A percentile compares a stretch with the other conserved stretches of the same genome.
phyloP scores from a whole-genome alignment of 2,113 vertebrate species.

The Atrichornis clamosus region DNA sequence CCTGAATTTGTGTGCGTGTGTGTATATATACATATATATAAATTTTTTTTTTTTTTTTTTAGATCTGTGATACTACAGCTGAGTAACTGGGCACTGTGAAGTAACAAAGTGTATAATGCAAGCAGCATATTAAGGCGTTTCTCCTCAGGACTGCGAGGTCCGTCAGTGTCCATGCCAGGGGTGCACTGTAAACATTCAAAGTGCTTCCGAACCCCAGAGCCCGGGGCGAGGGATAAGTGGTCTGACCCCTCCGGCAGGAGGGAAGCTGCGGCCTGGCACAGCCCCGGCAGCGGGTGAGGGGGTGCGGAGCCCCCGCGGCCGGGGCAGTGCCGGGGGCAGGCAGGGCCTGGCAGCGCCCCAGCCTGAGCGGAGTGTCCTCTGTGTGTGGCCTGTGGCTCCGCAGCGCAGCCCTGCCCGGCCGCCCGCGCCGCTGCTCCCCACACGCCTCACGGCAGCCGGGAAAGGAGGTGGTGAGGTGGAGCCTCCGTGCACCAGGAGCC shows the following conservation, averaged over 20 bases:
- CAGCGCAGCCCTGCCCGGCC: fast-evolving
- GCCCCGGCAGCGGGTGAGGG: not conserved
- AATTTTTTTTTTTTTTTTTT: not conserved
- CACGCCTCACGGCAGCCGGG: fast-evolving
- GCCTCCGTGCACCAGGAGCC: fast-evolving
- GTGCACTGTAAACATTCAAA: fast-evolving
- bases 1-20: not conserved
- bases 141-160: not conserved
- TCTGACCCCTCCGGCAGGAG: no score
- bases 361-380: not conserved
- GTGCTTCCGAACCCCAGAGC: fast-evolving
- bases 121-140: not conserved
- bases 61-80: not conserved
- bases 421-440: fast-evolving
- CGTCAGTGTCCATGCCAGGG: not conserved
- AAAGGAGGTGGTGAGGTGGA: not conserved
- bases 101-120: not conserved
- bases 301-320: fast-evolving
- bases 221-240: fast-evolving
- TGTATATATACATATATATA: no score
- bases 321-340: not conserved
- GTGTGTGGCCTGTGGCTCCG: fast-evolving
- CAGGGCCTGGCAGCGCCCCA: no score
- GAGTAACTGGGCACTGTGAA: not conserved
- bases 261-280: no score